Percentiles rank a stretch among this genome's conserved stretches.
Conservation (phyloP, 2,113 vertebrate species). For the Sus scrofa region DNA sequence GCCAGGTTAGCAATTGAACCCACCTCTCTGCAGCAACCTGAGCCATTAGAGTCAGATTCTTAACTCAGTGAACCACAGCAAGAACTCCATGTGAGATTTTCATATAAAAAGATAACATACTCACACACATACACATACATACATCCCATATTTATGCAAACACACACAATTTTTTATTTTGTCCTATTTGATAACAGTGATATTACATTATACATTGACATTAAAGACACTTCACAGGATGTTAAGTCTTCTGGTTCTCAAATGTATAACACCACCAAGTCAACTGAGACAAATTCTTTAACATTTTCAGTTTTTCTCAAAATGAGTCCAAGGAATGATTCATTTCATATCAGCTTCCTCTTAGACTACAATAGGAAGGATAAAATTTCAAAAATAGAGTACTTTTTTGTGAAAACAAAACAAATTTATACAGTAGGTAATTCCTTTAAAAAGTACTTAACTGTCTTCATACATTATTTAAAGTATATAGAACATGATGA, state of each 20-base stretch:
- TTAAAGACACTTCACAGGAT: not conserved
- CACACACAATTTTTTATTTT: not conserved
- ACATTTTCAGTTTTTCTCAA: not conserved
- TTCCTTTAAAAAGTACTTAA: not conserved
- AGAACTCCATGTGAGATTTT: not conserved
- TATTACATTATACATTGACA: not conserved
- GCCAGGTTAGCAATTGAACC: too few species aligned
- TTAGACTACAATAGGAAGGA: not conserved
- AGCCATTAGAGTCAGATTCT: too few species aligned
- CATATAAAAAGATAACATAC: not conserved
- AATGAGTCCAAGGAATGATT: not conserved
- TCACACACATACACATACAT: not conserved
- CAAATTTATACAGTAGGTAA: not conserved
- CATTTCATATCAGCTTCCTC: not conserved
- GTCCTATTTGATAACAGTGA: not conserved
- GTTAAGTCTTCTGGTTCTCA: not conserved
- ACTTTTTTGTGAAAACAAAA: slow-evolving; percentile 16
- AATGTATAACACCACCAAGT: not conserved
- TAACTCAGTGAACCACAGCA: too few species aligned
- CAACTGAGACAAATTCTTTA: not conserved
- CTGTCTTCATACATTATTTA: not conserved
- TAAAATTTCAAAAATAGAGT: not conserved
- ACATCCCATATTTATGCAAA: not conserved
- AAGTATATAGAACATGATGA: not conserved
- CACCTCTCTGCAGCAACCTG: too few species aligned